Base-by-base conservation (phyloP, 1,140 invertebrate species). In the Drosophila oshimai region DNA sequence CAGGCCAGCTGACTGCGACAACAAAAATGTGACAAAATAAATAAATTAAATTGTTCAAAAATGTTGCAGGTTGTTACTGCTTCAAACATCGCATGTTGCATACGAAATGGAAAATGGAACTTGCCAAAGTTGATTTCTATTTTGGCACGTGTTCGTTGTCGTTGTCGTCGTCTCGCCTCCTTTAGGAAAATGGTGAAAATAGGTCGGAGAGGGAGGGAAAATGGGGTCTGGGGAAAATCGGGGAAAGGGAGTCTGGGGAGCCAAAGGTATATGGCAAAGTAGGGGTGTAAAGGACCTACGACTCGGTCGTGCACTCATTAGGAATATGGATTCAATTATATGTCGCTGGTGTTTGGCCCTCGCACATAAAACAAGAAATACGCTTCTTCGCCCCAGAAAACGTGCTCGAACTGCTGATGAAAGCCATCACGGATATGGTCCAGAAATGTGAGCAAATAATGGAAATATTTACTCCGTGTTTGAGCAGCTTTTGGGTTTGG, bases 41-140 rank as follows among this genome's bases (percentile, higher is more conserved):
- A 84, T 84, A 84, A 79, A 84, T 86, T 79, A 86, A 84, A 84
- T 75, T 84, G 74, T 86, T 74, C 49, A 62, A 84, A 84, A 86
- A 79, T 79, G 79, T 84, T 54, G 74, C 68, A 77, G 70, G 74
- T 74, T 77, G 62, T 65, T 74, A 50, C 53, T 58, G 41, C 42
- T 22, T 20, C 37, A 39, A 74, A 70, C 70, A 62, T 79, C 70
- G 76, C 76, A 80, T 79, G 70, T 79, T 81, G 77, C 77, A 80
- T 80, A 80, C 77, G 47, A 81, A 81, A 81, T 73, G 65, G 39
- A 62, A 79, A 74, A 69, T 42, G 54, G 53, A 86, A 86, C 57
- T 86, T 74, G 65, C 33, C 62, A 70, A 83, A 84, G 79, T 84
- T 84, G 79, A 81, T 84, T 81, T 84, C 78, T 53, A 47, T 73